These are phyloP conservation scores for Rhinopomastus cyanomelas DNA, from an alignment of 2,113 vertebrate genomes.

Conservation along the genomic window DNA sequence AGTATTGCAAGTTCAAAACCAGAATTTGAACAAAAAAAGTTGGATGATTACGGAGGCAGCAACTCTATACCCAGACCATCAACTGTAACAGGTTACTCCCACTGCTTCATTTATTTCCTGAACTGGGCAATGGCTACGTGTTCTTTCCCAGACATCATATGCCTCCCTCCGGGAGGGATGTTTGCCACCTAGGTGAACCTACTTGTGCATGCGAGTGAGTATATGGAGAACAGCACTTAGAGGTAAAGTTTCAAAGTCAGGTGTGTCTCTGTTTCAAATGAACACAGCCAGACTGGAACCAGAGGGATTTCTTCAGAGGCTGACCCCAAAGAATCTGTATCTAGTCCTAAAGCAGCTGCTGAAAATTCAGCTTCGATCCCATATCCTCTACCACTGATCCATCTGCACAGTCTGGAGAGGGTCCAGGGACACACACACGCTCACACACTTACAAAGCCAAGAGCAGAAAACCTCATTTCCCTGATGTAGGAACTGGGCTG, in stretches of 20 bases:
- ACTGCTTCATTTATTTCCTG: not conserved
- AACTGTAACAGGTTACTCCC: not conserved
- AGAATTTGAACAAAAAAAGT: not conserved
- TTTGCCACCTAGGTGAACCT: not conserved
- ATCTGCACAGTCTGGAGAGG: constrained; percentile 36
- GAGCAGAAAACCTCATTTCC: not conserved
- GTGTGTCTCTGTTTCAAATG: not conserved
- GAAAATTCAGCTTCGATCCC: constrained; percentile 51
- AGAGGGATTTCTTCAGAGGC: constrained; percentile 33
- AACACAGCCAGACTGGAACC: not conserved
- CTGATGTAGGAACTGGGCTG: not conserved
- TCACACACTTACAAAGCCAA: constrained; percentile 12
- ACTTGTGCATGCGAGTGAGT: not conserved
- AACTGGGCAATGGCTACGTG: not conserved
- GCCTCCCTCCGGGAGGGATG: not conserved
- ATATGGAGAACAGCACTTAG: not conserved
- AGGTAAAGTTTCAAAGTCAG: constrained; percentile 17
- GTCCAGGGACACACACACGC: constrained; percentile 47
- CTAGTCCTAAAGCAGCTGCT: constrained; percentile 28
- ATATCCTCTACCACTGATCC: constrained; percentile 33
- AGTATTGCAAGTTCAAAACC: not conserved
- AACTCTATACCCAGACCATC: not conserved
- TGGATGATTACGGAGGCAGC: not conserved
- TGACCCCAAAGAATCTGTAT: constrained; percentile 11
- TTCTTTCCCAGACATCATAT: not conserved